These are phyloP conservation scores for Panulirus ornatus DNA, from an alignment of 1,140 invertebrate species.

Conservation along the genomic window DNA sequence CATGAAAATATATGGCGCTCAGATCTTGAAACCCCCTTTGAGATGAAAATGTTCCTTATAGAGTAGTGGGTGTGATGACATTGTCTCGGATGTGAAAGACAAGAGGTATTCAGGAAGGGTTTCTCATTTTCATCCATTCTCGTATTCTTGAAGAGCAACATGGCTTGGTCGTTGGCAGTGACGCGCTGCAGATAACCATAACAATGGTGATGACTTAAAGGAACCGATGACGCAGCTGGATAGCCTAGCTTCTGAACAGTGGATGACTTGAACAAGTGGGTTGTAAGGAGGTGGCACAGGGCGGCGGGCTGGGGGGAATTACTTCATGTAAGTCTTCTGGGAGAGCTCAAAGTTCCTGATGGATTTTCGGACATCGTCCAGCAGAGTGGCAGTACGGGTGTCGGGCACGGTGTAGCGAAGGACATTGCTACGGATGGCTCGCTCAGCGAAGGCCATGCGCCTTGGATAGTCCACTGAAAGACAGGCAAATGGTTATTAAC, in stretches of 20 bases:
- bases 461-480: slow-evolving; percentile 53
- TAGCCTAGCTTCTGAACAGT: background rate
- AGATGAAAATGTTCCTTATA: too few relatives aligned
- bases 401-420: slow-evolving; percentile 62
- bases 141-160: background rate
- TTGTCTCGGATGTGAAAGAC: slow-evolving; percentile 8
- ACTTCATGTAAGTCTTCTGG: slow-evolving; percentile 73
- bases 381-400: slow-evolving; percentile 61
- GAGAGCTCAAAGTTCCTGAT: slow-evolving; percentile 74
- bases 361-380: slow-evolving; percentile 73
- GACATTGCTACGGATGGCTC: slow-evolving; percentile 72
- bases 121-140: background rate
- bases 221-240: background rate
- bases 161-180: background rate
- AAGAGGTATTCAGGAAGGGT: background rate
- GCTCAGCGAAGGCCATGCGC: slow-evolving; percentile 75
- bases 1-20: background rate
- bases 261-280: background rate
- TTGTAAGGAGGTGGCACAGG: background rate
- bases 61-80: background rate
- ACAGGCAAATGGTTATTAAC: too few relatives aligned
- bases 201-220: background rate
- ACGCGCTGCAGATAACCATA: background rate
- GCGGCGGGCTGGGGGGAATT: background rate
- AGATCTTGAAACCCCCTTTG: background rate